Percentiles rank a stretch among this genome's conserved stretches.
These are phyloP conservation scores for Oreochromis niloticus DNA, from an alignment of 2,113 vertebrate genomes.

Conservation along the genomic window DNA sequence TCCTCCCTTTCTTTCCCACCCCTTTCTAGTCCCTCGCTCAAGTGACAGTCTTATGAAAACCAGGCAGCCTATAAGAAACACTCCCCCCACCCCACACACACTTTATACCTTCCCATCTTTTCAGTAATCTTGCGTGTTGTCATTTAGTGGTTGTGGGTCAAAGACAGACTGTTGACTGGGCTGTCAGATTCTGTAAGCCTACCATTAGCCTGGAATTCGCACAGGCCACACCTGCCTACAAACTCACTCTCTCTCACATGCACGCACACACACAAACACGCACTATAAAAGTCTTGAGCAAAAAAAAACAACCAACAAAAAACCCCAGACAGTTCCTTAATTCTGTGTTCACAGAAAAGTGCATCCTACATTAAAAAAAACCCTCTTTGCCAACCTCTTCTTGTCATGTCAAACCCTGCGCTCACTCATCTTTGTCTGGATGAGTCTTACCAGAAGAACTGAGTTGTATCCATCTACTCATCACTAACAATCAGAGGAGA, in stretches of 20 bases:
- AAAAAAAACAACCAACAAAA: background rate
- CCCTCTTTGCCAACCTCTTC: background rate
- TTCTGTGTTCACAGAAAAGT: slow-evolving; percentile 23
- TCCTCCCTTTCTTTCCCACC: background rate
- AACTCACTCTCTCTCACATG: background rate
- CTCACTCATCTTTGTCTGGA: background rate
- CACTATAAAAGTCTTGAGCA: background rate
- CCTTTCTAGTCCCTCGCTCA: slow-evolving; percentile 1
- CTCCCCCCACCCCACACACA: background rate
- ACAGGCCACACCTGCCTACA: slow-evolving; percentile 60
- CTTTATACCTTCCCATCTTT: slow-evolving; percentile 4
- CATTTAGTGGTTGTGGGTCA: slow-evolving; percentile 58
- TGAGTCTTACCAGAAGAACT: background rate
- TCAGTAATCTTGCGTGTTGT: slow-evolving; percentile 52
- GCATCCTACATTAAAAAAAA: background rate
- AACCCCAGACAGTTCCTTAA: slow-evolving; percentile 13
- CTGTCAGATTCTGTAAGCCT: slow-evolving; percentile 60
- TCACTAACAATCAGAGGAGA: background rate
- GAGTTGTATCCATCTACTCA: background rate
- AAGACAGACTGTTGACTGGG: slow-evolving; percentile 56
- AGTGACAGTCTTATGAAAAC: slow-evolving; percentile 51
- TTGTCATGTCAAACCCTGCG: background rate
- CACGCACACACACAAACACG: background rate
- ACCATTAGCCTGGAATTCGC: slow-evolving; percentile 67
- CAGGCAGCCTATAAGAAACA: slow-evolving; percentile 14